A percentile compares a stretch with the other conserved stretches of the same genome.
Conservation (phyloP, 1,140 invertebrate species). For the Ceratina japonica region DNA sequence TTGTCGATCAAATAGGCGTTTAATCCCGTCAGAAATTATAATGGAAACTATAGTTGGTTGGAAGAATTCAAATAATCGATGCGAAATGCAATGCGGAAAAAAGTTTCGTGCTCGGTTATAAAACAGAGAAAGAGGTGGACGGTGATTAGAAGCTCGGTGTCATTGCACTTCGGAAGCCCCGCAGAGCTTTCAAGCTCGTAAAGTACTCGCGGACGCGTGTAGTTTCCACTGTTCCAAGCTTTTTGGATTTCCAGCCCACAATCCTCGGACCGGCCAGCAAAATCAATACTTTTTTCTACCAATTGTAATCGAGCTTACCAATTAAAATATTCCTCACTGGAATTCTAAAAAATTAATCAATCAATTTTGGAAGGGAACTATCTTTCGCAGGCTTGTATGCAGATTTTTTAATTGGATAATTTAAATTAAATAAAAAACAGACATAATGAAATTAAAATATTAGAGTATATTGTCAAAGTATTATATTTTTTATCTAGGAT, state of each 20-base stretch:
- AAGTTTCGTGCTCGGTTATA: conserved; percentile 3
- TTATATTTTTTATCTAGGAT: too few species aligned
- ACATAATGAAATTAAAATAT: too few species aligned
- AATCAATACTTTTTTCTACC: neutral
- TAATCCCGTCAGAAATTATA: too few species aligned
- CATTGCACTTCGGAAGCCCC: conserved; percentile 42
- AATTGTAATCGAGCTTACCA: neutral
- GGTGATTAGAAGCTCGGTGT: conserved; percentile 25
- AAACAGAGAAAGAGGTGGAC: conserved; percentile 28
- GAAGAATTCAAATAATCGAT: neutral
- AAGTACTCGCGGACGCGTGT: conserved; percentile 2
- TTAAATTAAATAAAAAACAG: too few species aligned
- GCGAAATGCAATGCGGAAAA: neutral
- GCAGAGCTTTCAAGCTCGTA: conserved; percentile 33
- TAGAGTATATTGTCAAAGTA: too few species aligned
- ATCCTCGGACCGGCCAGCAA: neutral
- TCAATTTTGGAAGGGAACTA: too few species aligned
- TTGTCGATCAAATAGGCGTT: too few species aligned
- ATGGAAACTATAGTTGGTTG: too few species aligned
- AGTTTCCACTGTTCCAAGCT: neutral
- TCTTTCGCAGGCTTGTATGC: too few species aligned
- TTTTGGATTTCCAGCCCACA: conserved; percentile 6
- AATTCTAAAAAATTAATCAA: too few species aligned
- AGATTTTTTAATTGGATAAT: too few species aligned
- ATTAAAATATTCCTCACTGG: too few species aligned